Percentiles rank a stretch among this genome's conserved stretches.
Evolutionary conservation across 1,140 invertebrate genomes (phyloP).

Genomic region (Ruditapes philippinarum): DNA sequence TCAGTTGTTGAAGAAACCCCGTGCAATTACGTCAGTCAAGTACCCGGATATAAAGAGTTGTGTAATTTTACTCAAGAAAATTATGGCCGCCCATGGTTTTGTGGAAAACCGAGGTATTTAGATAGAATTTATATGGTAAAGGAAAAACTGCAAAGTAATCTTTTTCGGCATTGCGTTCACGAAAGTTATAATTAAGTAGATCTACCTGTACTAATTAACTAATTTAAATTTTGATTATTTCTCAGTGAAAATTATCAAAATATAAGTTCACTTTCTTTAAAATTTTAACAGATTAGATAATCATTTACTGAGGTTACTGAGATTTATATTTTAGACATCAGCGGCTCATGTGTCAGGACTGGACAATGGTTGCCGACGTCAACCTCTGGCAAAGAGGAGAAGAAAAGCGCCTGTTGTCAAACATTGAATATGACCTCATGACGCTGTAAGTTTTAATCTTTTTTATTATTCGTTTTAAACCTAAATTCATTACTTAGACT

Average conservation of each 20-base stretch:
- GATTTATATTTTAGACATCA: conserved; percentile 1
- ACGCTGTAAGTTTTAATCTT: conserved; percentile 14
- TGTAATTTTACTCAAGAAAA: conserved; percentile 70
- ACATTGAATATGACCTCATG: neutral
- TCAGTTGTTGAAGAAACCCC: conserved; percentile 50
- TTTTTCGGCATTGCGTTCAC: too few relatives aligned
- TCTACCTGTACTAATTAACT: too few relatives aligned
- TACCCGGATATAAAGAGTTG: conserved; percentile 57
- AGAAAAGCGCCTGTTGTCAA: neutral
- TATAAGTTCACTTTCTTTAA: too few relatives aligned
- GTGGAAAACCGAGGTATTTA: conserved; percentile 61
- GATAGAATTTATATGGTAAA: too few relatives aligned
- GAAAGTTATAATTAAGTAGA: too few relatives aligned
- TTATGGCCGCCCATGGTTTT: conserved; percentile 67
- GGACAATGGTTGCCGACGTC: conserved; percentile 33
- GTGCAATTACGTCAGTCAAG: conserved; percentile 43
- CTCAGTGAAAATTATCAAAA: too few relatives aligned
- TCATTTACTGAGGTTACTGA: too few relatives aligned
- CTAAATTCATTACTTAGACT: too few relatives aligned
- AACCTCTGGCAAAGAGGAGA: conserved; percentile 21
- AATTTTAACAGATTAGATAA: too few relatives aligned
- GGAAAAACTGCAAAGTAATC: too few relatives aligned
- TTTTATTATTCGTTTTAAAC: too few relatives aligned
- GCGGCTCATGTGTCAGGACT: conserved; percentile 38
- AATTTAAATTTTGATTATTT: too few relatives aligned